Evolutionary conservation across 1,140 invertebrate species (phyloP).

Genomic region (Microvelia longipes): DNA sequence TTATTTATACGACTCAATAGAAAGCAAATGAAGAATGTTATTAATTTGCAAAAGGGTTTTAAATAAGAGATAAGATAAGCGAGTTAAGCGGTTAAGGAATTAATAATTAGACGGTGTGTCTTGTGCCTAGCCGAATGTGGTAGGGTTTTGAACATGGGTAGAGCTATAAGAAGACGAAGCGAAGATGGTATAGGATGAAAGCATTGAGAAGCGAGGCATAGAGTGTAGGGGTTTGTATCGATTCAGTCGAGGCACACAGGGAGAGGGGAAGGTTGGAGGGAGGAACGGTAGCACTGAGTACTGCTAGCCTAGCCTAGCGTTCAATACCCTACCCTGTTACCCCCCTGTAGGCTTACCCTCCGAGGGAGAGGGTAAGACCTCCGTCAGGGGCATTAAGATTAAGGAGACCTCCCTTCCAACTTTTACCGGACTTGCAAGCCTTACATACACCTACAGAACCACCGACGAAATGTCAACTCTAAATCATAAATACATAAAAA

Average conservation of each 20-base stretch:
- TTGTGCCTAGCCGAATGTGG: no score
- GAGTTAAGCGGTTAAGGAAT: no score
- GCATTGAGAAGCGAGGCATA: neutral
- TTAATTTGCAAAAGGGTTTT: no score
- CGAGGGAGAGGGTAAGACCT: no score
- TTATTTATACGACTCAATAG: no score
- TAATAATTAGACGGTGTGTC: no score
- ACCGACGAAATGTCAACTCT: no score
- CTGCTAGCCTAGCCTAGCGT: neutral
- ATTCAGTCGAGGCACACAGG: neutral
- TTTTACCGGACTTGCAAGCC: neutral
- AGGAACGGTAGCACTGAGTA: neutral
- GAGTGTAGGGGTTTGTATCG: neutral
- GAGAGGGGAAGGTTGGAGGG: no score
- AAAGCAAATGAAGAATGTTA: no score
- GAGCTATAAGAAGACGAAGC: neutral
- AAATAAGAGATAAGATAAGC: no score
- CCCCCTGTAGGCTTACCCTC: neutral
- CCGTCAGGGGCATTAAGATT: neutral
- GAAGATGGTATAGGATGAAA: neutral
- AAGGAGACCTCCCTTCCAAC: neutral
- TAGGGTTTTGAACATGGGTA: no score
- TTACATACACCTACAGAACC: neutral
- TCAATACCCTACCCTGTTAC: neutral
- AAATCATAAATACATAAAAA: no score